Evolutionary conservation across 2,888 invertebrate genomes (phyloP).

Genomic region (Acronicta alni): DNA sequence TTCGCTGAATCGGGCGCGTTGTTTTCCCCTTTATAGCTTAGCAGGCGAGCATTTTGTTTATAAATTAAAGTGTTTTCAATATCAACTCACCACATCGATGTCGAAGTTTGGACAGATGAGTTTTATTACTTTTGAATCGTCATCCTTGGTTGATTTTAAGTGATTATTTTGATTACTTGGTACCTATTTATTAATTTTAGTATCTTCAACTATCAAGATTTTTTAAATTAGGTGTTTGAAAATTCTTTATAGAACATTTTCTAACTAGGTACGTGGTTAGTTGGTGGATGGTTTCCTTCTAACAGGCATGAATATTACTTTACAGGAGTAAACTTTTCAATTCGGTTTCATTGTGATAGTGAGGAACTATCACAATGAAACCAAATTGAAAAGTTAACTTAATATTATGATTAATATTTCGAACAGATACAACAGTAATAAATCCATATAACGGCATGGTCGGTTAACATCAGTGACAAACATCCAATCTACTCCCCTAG

Average conservation of each 20-base stretch:
- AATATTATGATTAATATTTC: constrained; percentile 21
- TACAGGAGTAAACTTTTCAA: too few species aligned
- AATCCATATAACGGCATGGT: constrained; percentile 72
- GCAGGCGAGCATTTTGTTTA: constrained; percentile 72
- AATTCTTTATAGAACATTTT: too few species aligned
- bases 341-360: too few species aligned
- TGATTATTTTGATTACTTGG: too few species aligned
- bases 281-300: too few species aligned
- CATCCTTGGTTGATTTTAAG: constrained; percentile 5
- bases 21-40: constrained; percentile 82
- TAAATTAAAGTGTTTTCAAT: constrained; percentile 73
- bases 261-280: too few species aligned
- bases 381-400: too few species aligned
- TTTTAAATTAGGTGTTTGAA: too few species aligned
- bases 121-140: constrained; percentile 1
- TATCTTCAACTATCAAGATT: not conserved
- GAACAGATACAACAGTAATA: constrained; percentile 62
- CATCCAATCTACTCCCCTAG: constrained; percentile 79
- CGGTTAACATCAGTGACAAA: constrained; percentile 77
- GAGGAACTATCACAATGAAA: too few species aligned
- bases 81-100: constrained; percentile 48
- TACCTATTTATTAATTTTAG: not conserved
- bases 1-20: constrained; percentile 86
- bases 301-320: too few species aligned
- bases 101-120: constrained; percentile 11